Percentiles rank a stretch among this genome's conserved stretches.
Evolutionary conservation across 2,113 vertebrate genomes (phyloP).

Genomic region (Cervus canadensis): DNA sequence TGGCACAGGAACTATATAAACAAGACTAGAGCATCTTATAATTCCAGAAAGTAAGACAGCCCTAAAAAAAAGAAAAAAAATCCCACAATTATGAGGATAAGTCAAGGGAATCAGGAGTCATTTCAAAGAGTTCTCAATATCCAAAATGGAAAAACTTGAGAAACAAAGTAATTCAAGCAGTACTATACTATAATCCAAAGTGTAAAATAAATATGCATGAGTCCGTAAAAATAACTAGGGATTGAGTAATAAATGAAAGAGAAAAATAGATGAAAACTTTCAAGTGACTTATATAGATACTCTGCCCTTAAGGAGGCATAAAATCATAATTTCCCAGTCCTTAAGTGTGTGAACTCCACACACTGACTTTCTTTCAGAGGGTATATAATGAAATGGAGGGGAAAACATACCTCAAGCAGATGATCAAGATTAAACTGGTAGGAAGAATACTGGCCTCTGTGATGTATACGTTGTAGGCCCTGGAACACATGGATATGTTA

Average conservation of each 20-base stretch:
- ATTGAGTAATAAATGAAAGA: background rate
- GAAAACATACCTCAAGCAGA: background rate
- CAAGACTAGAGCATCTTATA: background rate
- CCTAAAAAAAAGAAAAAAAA: background rate
- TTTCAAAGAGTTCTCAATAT: background rate
- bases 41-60: background rate
- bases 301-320: background rate
- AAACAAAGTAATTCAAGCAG: background rate
- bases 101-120: background rate
- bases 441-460: background rate
- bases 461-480: background rate
- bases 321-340: background rate
- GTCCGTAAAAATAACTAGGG: background rate
- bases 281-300: background rate
- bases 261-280: background rate
- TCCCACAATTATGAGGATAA: background rate
- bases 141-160: background rate
- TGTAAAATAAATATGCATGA: background rate
- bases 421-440: background rate
- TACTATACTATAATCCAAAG: background rate
- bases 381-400: background rate
- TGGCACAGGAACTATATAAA: background rate
- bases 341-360: background rate
- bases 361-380: background rate
- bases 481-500: background rate